Evolutionary conservation across 2,888 invertebrate genomes (phyloP), one percentile per base, ranked within the genome.

Genomic region (Azorinus chamasolen): DNA sequence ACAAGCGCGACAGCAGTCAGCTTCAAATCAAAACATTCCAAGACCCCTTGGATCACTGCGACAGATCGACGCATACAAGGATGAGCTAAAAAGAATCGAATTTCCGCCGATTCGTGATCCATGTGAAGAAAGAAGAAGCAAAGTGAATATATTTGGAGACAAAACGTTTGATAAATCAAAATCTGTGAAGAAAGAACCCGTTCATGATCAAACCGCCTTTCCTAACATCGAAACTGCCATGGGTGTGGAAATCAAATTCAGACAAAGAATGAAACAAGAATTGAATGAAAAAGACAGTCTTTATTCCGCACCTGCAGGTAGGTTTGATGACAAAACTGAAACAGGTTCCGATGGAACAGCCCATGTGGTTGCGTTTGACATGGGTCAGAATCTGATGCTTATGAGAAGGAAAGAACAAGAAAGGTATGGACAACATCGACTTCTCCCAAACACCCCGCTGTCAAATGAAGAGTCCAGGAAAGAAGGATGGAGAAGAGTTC

Each of bases 1-100:
- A 22, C 39, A 27, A 8, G 72, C 68, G 22, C 54, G 61, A 27
- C 16, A 48, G 32, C 16, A 22, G 16, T 63, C 71, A n/a, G 46
- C 57, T 14, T 45, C 69, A 8, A 65, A 37, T 12, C 12, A 27
- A 16, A 39, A n/a, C 18, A 64, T 27, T 24, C 62, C 70, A 10
- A 43, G 81, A 54, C 77, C 72, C 1, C 65, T 81, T n/a, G 81
- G 81, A 4, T 81, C 81, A 3, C 48, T 81, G 6, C 50, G 81
- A 4, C 63, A 78, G 37, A 45, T 71, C 5, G 80, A 76, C 20
- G 43, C 22, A 1, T 76, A 77, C 27, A 74, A 65, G 57, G 63
- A 77, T 32, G 80, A 80, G 32, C 55, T 77, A 2, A 73, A 73
- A 37, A 8, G 73, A 4, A 77, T 68, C 22, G 66, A 72, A n/a